Evolutionary conservation across 2,888 invertebrate genomes (phyloP).

Genomic region (Xanthorhoe designata): DNA sequence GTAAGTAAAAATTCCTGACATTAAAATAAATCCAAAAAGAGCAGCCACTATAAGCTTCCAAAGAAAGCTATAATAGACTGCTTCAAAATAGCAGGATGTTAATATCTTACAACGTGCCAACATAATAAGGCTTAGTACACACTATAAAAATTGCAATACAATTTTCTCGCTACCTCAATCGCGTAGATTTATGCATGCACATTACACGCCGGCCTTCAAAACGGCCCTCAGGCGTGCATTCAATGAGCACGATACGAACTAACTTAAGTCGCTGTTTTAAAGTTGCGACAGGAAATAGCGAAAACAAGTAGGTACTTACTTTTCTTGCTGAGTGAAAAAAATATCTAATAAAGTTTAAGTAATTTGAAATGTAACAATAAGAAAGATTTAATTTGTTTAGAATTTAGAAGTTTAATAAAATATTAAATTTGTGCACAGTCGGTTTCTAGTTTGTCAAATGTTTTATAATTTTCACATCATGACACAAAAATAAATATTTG

Average conservation of each 20-base stretch:
- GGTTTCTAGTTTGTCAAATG: too few species aligned
- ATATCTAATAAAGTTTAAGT: too few species aligned
- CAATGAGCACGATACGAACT: conserved; percentile 37
- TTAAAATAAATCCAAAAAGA: too few species aligned
- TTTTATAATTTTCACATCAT: background rate
- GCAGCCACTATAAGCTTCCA: too few species aligned
- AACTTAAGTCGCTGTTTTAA: conserved; percentile 40
- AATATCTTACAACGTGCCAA: conserved; percentile 18
- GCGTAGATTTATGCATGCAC: conserved; percentile 56
- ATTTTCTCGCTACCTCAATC: conserved; percentile 31
- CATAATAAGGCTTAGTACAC: conserved; percentile 30
- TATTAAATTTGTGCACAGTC: too few species aligned
- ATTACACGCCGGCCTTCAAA: conserved; percentile 50
- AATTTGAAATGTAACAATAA: too few species aligned
- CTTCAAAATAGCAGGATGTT: conserved; percentile 11
- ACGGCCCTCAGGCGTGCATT: conserved; percentile 58
- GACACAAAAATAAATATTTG: too few species aligned
- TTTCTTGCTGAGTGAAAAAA: too few species aligned
- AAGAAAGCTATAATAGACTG: background rate
- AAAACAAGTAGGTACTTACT: too few species aligned
- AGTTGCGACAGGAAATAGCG: background rate
- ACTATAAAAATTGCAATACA: conserved; percentile 31
- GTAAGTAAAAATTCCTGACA: background rate
- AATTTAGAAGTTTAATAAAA: too few species aligned
- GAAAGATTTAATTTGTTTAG: too few species aligned